A percentile compares a stretch with the other conserved stretches of the same genome.
These are phyloP conservation scores for Dryoscopus gambensis DNA, from an alignment of 2,113 vertebrate genomes.

Conservation along the genomic window DNA sequence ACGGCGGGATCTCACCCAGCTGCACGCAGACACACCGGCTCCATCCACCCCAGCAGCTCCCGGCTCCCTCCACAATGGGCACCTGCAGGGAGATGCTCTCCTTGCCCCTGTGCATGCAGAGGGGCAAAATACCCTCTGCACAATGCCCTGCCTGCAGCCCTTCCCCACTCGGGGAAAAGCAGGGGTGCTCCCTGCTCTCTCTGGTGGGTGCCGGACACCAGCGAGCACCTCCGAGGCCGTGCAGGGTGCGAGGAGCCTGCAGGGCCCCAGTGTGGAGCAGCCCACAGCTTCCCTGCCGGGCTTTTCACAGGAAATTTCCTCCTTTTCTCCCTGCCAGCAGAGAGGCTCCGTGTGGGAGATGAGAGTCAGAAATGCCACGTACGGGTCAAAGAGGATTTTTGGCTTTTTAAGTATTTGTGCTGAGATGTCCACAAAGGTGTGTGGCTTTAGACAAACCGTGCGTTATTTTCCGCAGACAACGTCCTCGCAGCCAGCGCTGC, in stretches of 20 bases:
- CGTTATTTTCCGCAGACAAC: background rate
- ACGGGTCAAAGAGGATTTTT: background rate
- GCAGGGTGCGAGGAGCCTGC: background rate
- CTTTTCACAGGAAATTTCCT: background rate
- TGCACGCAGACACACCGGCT: fast-evolving
- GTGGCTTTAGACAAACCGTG: fast-evolving
- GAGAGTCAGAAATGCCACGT: background rate
- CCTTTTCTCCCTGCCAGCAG: background rate
- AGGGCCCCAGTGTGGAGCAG: fast-evolving
- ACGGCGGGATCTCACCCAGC: fast-evolving
- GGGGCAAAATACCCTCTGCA: fast-evolving
- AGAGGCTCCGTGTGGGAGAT: background rate
- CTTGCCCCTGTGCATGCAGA: fast-evolving
- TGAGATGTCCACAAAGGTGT: fast-evolving
- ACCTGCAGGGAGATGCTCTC: background rate
- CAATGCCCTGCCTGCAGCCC: background rate
- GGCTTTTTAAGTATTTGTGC: background rate
- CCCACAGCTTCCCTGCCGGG: no score
- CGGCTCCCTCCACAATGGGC: fast-evolving
- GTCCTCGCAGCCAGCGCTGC: fast-evolving
- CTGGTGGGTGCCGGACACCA: background rate
- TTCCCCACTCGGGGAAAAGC: fast-evolving
- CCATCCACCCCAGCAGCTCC: background rate
- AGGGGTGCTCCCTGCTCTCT: fast-evolving
- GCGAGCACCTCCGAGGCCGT: fast-evolving